A percentile compares a stretch with the other conserved stretches of the same genome.
phyloP scores from a whole-genome alignment of 2,888 invertebrate genomes.

The Calliopum simillimum region DNA sequence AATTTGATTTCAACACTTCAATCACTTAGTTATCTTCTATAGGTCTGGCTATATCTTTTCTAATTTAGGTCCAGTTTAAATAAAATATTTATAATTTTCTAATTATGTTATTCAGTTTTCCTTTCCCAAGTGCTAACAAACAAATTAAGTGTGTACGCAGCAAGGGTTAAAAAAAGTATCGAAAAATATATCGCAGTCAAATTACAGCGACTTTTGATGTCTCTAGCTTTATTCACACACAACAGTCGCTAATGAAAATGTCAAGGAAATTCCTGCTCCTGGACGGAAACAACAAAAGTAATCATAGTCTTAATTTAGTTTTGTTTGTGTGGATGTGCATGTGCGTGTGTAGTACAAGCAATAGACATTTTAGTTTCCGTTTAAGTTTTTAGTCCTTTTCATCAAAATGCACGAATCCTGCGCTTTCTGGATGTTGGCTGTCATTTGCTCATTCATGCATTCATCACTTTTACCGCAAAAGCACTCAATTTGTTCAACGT shows the following conservation, averaged over 20 bases:
- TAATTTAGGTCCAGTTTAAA: too few species aligned
- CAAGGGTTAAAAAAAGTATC: too few species aligned
- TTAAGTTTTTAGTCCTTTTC: slow-evolving; percentile 36
- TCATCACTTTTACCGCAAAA: slow-evolving; percentile 48
- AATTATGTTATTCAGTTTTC: too few species aligned
- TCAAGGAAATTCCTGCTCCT: slow-evolving; percentile 64
- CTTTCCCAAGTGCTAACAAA: too few species aligned
- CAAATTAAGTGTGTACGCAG: too few species aligned
- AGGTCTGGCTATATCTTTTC: too few species aligned
- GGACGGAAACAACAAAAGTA: neutral
- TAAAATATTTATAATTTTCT: too few species aligned
- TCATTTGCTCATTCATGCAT: slow-evolving; percentile 42
- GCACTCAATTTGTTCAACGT: slow-evolving; percentile 46
- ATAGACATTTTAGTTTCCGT: slow-evolving; percentile 52
- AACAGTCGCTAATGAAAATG: slow-evolving; percentile 61
- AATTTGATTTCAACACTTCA: too few species aligned
- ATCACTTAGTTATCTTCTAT: too few species aligned
- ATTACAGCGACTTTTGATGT: too few species aligned
- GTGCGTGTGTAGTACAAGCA: slow-evolving; percentile 40
- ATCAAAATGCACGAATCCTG: slow-evolving; percentile 7
- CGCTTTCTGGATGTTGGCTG: slow-evolving; percentile 21
- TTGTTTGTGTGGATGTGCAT: slow-evolving; percentile 35
- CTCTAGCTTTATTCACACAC: too few species aligned
- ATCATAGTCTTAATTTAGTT: slow-evolving; percentile 18
- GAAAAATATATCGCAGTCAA: too few species aligned